Evolutionary conservation across 1,140 invertebrate species (phyloP), one percentile per base, ranked within the genome.

Genomic region (Drosophila ohnishii): DNA sequence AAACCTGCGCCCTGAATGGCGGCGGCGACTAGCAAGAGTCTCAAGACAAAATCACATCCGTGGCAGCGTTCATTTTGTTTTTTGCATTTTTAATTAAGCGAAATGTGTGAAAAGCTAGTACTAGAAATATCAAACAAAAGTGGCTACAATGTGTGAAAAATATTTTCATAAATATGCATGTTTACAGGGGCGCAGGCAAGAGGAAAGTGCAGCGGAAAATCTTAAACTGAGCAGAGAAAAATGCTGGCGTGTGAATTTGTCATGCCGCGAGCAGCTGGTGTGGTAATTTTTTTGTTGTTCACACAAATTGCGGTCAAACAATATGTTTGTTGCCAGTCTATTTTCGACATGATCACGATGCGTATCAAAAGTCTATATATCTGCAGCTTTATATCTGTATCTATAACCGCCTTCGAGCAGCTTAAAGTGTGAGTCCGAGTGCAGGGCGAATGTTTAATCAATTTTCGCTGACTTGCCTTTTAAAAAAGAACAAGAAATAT

Each of bases 101-200:
- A 59, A 37, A 72, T 71, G 69, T 72, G 69, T 71, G 74, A 80
- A 80, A 69, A 72, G 35, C 69, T 30, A 32, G 57, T 61, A 56
- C 47, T 57, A 71, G 35, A 75, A 58, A 65, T 62, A 65, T 63
- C 44, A 67, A 69, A 79, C 64, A 75, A 76, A 65, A 57, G 56
- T 56, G 44, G 51, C 71, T 67, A 83, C 83, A 86, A 87, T 87
- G 83, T 87, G 84, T 87, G 83, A 87, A 88, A 86, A 83, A 83
- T 80, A 83, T 87, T 88, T 87, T 87, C 79, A 87, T 88, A 87
- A 88, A 69, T 75, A 28, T 47, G 11, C 8, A 35, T 11, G 3
- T 19, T 25, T 6, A 16, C 53, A 22, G 42, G 19, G 30, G 13
- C 4, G 13, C 4, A 28, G 5, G 25, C 22, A 28, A 28, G 25